A percentile compares a stretch with the other conserved stretches of the same genome.
These are phyloP conservation scores for Homarus gammarus DNA, from an alignment of 2,888 invertebrate genomes.

Conservation along the genomic window DNA sequence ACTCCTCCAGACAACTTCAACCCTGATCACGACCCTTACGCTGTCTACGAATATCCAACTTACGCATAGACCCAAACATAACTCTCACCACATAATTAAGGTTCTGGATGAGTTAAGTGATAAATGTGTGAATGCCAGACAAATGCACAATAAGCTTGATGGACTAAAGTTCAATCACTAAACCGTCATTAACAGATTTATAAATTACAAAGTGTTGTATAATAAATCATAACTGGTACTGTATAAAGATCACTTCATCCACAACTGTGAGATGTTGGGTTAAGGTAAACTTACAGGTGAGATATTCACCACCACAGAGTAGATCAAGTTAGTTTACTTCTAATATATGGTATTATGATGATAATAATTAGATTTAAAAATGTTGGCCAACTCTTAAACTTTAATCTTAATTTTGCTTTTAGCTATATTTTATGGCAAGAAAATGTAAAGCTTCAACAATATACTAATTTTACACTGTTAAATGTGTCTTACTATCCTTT, in stretches of 20 bases:
- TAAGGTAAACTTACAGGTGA: background rate
- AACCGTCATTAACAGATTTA: too few species aligned
- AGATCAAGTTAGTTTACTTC: background rate
- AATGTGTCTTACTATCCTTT: background rate
- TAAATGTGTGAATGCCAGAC: too few species aligned
- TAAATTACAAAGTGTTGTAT: too few species aligned
- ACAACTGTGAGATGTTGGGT: background rate
- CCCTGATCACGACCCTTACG: slow-evolving; percentile 55
- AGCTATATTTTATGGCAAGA: slow-evolving; percentile 11
- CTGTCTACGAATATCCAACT: slow-evolving; percentile 33
- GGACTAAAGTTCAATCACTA: too few species aligned
- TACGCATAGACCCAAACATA: background rate
- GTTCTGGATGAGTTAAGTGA: too few species aligned
- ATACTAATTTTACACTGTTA: background rate
- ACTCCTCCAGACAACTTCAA: slow-evolving; percentile 24
- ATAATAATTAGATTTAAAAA: background rate
- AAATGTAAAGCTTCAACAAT: slow-evolving; percentile 16
- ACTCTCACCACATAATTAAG: background rate
- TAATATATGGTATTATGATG: background rate
- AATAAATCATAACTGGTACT: too few species aligned
- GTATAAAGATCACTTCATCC: background rate
- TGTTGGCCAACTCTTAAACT: slow-evolving; percentile 14
- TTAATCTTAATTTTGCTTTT: background rate
- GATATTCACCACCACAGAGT: background rate
- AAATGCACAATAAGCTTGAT: too few species aligned